phyloP scores from a whole-genome alignment of 2,797 vertebrate genomes.

The Oryzias sinensis region DNA sequence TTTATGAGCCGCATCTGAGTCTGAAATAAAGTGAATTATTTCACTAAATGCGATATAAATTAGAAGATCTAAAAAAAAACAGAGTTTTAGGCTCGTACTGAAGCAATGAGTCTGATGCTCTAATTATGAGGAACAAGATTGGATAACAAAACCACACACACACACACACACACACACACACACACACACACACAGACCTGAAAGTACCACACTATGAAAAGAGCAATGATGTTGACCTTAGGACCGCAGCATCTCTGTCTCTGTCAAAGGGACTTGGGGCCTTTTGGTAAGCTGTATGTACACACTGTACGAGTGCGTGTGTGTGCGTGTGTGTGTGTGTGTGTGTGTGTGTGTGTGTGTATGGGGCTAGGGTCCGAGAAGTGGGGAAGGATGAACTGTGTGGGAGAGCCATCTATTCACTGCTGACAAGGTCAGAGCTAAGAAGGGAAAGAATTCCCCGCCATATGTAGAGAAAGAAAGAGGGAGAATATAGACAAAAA shows the following conservation, averaged over 20 bases:
- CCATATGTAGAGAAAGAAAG: constrained; percentile 74
- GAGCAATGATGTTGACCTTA: constrained; percentile 85
- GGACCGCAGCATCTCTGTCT: constrained; percentile 83
- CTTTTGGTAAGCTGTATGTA: constrained; percentile 68
- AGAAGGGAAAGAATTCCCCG: constrained; percentile 77
- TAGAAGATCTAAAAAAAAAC: too few species aligned
- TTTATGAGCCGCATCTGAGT: too few species aligned
- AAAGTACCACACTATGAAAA: constrained; percentile 76
- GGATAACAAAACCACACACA: constrained; percentile 18
- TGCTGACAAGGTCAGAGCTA: constrained; percentile 83
- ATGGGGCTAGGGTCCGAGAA: constrained; percentile 77
- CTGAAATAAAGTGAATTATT: too few species aligned
- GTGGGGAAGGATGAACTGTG: constrained; percentile 85
- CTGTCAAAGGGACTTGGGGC: constrained; percentile 80
- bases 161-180: constrained; percentile 35
- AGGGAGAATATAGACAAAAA: constrained; percentile 41
- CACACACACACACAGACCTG: constrained; percentile 39
- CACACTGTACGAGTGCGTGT: constrained; percentile 11
- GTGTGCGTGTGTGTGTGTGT: constrained; percentile 18
- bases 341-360: constrained; percentile 18
- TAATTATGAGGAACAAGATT: constrained; percentile 5
- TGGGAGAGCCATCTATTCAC: constrained; percentile 85
- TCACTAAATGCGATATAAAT: too few species aligned
- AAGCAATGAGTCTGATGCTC: neutral
- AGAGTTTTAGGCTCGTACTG: neutral